Evolutionary conservation across 2,113 vertebrate genomes (phyloP).

Genomic region (Pelecanus crispus): DNA sequence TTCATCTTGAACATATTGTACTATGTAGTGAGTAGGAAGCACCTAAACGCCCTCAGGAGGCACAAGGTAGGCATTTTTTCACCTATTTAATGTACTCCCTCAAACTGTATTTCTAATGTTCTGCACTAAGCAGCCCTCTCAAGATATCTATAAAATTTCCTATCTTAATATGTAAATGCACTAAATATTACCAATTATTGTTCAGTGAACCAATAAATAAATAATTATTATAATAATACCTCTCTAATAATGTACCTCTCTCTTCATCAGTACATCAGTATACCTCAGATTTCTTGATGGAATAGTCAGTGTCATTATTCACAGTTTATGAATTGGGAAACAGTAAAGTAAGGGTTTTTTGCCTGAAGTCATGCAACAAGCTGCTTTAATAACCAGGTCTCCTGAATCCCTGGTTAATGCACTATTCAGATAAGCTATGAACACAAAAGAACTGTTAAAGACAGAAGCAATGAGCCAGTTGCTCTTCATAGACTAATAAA

Average conservation of each 20-base stretch:
- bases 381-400: background rate
- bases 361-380: background rate
- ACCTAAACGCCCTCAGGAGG: background rate
- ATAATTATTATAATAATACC: background rate
- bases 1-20: background rate
- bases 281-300: background rate
- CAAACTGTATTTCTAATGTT: background rate
- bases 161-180: background rate
- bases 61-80: background rate
- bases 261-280: background rate
- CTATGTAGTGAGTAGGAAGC: background rate
- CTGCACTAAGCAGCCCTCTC: background rate
- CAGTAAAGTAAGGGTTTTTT: background rate
- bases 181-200: background rate
- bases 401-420: background rate
- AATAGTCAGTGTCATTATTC: background rate
- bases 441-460: background rate
- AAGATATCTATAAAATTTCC: background rate
- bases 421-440: background rate
- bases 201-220: background rate
- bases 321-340: background rate
- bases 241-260: background rate
- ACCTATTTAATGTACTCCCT: background rate
- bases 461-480: background rate
- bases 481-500: constrained; percentile 7